These are phyloP conservation scores for Chydorus sphaericus DNA, from an alignment of 2,888 invertebrate genomes.

Conservation along the genomic window DNA sequence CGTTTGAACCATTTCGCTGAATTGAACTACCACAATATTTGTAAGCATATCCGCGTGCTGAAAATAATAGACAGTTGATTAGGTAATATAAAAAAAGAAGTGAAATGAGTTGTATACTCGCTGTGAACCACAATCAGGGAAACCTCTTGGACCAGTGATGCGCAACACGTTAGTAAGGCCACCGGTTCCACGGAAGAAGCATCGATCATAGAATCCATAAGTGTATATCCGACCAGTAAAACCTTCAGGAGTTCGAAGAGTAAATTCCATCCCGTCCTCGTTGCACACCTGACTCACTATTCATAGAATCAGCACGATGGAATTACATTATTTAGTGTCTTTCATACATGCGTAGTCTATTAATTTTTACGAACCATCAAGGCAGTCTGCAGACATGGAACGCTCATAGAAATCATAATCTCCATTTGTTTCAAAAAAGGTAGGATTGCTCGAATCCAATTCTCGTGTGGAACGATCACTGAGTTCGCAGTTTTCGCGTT, in stretches of 20 bases:
- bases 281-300: slow-evolving; percentile 78
- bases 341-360: too few species aligned
- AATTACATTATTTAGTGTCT: slow-evolving; percentile 1
- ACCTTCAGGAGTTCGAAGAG: slow-evolving; percentile 69
- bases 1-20: slow-evolving; percentile 83
- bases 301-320: slow-evolving; percentile 14
- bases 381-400: slow-evolving; percentile 58
- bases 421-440: slow-evolving; percentile 65
- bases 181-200: slow-evolving; percentile 81
- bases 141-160: slow-evolving; percentile 80
- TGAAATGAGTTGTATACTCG: slow-evolving; percentile 38
- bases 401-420: slow-evolving; percentile 51
- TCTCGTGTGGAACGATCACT: slow-evolving; percentile 74
- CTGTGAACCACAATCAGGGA: slow-evolving; percentile 83
- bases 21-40: slow-evolving; percentile 84
- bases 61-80: slow-evolving; percentile 20
- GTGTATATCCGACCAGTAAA: slow-evolving; percentile 82
- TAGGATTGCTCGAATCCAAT: slow-evolving; percentile 67
- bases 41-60: slow-evolving; percentile 86
- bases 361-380: slow-evolving; percentile 54
- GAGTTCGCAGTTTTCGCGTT: slow-evolving; percentile 73
- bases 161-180: slow-evolving; percentile 66
- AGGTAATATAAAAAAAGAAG: not conserved
- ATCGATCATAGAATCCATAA: slow-evolving; percentile 77
- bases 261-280: slow-evolving; percentile 89